Evolutionary conservation across 1,140 invertebrate genomes (phyloP).

Genomic region (Drosophila persimilis): DNA sequence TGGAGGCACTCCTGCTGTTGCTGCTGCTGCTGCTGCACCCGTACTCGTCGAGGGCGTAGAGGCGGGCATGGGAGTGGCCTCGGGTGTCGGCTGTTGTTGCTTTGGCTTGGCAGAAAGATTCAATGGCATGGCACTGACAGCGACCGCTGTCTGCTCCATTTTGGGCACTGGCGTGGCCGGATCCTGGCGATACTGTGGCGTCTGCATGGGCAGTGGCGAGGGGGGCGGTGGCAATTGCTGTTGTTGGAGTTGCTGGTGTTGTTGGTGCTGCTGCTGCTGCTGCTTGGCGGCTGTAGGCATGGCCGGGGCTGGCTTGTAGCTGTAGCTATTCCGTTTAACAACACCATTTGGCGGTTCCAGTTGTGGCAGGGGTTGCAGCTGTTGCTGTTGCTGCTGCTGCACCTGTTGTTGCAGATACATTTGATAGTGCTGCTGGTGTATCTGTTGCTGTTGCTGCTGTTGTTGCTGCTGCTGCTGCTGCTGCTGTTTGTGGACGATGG

Average conservation of each 20-base stretch:
- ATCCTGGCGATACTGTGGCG: conserved; percentile 66
- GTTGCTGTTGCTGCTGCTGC: conserved; percentile 48
- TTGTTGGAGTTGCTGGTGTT: conserved; percentile 7
- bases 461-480: conserved; percentile 56
- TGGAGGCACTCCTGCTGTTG: too few relatives aligned
- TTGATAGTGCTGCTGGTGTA: conserved; percentile 47
- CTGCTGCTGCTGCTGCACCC: conserved; percentile 38
- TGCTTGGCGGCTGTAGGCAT: conserved; percentile 7
- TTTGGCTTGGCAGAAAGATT: conserved; percentile 48
- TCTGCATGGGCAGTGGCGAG: conserved; percentile 46
- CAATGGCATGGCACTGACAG: conserved; percentile 39
- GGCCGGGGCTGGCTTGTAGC: conserved; percentile 27
- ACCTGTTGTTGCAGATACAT: conserved; percentile 39
- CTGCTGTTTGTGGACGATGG: conserved; percentile 76
- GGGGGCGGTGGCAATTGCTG: conserved; percentile 51
- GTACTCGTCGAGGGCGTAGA: conserved; percentile 8
- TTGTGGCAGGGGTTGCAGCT: conserved; percentile 1
- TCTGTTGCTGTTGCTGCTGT: conserved; percentile 33
- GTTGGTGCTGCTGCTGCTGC: conserved; percentile 8
- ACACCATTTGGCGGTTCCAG: conserved; percentile 60
- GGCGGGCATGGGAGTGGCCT: too few relatives aligned
- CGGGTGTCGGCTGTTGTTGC: neutral
- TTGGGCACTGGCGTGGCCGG: conserved; percentile 56
- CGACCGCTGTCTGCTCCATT: conserved; percentile 36
- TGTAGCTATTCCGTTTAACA: conserved; percentile 43